Conservation (phyloP, 1,140 invertebrate genomes). For the Diorhabda sublineata region DNA sequence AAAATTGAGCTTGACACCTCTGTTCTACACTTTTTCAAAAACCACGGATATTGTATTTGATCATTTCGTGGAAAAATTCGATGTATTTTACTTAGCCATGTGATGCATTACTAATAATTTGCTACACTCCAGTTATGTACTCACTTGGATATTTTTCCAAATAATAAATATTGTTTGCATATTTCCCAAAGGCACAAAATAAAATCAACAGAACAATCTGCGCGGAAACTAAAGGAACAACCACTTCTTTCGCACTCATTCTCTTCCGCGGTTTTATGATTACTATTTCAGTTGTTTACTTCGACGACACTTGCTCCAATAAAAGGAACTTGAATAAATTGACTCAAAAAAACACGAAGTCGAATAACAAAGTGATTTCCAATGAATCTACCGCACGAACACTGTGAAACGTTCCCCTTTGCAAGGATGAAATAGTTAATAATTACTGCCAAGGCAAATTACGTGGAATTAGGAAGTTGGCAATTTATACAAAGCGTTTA, state of each 20-base stretch:
- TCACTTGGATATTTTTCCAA: slow-evolving; percentile 10
- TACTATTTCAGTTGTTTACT: not conserved
- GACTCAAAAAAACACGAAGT: not conserved
- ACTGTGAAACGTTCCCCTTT: not conserved
- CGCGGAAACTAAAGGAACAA: not conserved
- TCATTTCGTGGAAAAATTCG: not conserved
- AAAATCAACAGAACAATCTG: slow-evolving; percentile 9
- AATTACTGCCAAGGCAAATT: not conserved
- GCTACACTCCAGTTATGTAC: not conserved
- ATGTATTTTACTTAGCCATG: not conserved
- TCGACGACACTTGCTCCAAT: not conserved
- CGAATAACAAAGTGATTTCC: slow-evolving; percentile 2
- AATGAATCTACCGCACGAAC: not conserved
- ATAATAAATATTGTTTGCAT: not conserved
- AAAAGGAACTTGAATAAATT: not conserved
- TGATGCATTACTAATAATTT: not conserved
- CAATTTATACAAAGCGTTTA: not conserved
- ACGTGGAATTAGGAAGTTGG: not conserved
- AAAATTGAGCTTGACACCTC: too few species aligned
- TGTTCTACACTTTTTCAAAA: too few species aligned
- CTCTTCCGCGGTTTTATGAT: not conserved
- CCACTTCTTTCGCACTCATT: slow-evolving; percentile 6
- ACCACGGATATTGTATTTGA: not conserved
- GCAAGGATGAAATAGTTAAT: not conserved
- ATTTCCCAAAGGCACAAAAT: slow-evolving; percentile 1